phyloP scores from a whole-genome alignment of 2,113 vertebrate genomes.

The Chrysochloris asiatica region DNA sequence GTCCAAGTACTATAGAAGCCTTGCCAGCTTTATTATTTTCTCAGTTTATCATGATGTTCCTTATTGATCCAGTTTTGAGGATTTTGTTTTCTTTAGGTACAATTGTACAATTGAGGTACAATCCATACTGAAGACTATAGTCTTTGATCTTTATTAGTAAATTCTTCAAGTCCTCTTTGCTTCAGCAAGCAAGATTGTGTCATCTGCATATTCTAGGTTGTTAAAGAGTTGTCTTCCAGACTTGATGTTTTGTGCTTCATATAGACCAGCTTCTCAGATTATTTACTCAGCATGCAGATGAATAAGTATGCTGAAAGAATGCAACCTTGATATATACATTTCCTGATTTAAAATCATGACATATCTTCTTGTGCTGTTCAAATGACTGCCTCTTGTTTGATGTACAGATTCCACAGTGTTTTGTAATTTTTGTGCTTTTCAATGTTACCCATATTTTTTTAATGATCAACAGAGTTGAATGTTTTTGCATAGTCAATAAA shows the following conservation, averaged over 20 bases:
- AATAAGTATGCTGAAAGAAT: not conserved
- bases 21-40: not conserved
- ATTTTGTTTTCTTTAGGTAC: no score
- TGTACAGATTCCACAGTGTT: no score
- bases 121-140: not conserved
- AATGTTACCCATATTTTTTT: no score
- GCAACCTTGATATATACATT: not conserved
- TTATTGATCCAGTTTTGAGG: not conserved
- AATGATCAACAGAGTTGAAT: no score
- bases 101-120: no score
- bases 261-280: not conserved
- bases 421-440: no score
- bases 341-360: not conserved
- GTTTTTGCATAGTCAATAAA: no score
- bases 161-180: not conserved
- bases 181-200: not conserved
- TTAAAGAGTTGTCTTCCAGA: not conserved
- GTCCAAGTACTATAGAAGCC: not conserved
- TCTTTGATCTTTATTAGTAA: not conserved
- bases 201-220: not conserved
- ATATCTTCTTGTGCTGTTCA: not conserved
- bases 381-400: not conserved
- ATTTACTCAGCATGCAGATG: not conserved
- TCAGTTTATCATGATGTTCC: not conserved
- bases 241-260: not conserved